Base-by-base conservation (phyloP, 2,888 invertebrate species). In the Stegana nigrithorax region DNA sequence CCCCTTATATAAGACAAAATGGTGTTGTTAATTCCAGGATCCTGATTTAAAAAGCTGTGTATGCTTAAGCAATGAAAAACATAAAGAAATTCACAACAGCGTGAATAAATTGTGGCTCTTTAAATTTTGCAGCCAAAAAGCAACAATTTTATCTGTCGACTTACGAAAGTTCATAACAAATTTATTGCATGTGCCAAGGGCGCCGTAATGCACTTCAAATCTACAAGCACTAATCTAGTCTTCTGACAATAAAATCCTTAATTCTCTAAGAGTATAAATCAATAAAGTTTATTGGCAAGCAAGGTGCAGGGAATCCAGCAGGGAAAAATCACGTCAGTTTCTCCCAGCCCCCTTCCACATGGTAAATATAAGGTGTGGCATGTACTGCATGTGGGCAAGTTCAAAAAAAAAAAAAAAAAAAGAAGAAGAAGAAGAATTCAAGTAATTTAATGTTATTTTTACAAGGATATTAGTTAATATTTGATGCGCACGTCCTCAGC, bases 261-360 rank as follows among this genome's bases (percentile, higher is more conserved):
- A 83, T 83, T 83, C 83, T 83, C 83, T 83, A 83, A 82, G 82
- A 83, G 83, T 83, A 81, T 83, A 83, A 83, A 81, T 81, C 83
- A 83, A 80, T 83, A 81, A 83, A 82, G 82, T 83, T n/a, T n/a
- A n/a, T n/a, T n/a, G n/a, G n/a, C n/a, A n/a, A n/a, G 81, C 81
- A 81, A 82, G 82, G 76, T 71, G 39, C n/a, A n/a, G n/a, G n/a
- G n/a, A n/a, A n/a, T n/a, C n/a, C 14, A 58, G 45, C 12, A 12
- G 19, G 12, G 27, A 58, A 29, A 39, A 32, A n/a, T 27, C 26
- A 39, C 32, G 27, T n/a, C n/a, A n/a, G n/a, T n/a, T n/a, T n/a
- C n/a, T n/a, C n/a, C n/a, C n/a, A n/a, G n/a, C n/a, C n/a, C n/a
- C n/a, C n/a, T n/a, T n/a, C n/a, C n/a, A 44, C 6, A 39, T 21